Percentiles rank a stretch among this genome's conserved stretches.
Conservation (phyloP, 2,797 vertebrate species). For the Epinephelus malabaricus region DNA sequence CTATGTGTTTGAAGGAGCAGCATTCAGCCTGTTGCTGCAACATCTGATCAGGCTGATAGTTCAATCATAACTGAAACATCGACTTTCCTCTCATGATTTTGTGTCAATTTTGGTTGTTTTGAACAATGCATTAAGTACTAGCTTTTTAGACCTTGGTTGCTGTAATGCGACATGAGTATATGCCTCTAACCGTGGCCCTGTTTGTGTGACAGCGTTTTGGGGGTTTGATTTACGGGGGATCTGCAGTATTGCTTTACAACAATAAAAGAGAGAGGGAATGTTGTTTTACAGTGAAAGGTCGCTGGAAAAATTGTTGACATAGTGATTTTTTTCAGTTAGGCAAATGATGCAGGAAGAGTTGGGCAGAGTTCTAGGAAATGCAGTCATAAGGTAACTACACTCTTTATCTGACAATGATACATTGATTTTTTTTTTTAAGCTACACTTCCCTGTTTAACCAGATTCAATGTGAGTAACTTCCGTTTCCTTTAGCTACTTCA, state of each 20-base stretch:
- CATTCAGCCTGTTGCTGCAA: too few species aligned
- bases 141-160: neutral
- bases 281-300: neutral
- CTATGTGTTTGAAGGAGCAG: neutral
- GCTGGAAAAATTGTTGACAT: neutral
- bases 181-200: neutral
- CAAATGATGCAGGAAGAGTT: conserved; percentile 21
- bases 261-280: neutral
- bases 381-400: neutral
- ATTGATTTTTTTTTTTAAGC: neutral
- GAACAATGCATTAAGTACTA: too few species aligned
- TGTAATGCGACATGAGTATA: neutral
- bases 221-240: too few species aligned
- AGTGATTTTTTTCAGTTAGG: conserved; percentile 3
- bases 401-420: neutral
- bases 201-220: neutral
- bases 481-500: neutral
- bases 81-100: too few species aligned
- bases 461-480: neutral
- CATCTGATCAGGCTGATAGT: too few species aligned
- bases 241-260: neutral
- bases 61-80: too few species aligned
- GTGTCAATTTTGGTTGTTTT: too few species aligned
- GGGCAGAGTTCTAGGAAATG: conserved; percentile 13
- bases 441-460: neutral